Evolutionary conservation across 2,888 invertebrate species (phyloP), one percentile per base, ranked within the genome.

Genomic region (Ellobium chinense): DNA sequence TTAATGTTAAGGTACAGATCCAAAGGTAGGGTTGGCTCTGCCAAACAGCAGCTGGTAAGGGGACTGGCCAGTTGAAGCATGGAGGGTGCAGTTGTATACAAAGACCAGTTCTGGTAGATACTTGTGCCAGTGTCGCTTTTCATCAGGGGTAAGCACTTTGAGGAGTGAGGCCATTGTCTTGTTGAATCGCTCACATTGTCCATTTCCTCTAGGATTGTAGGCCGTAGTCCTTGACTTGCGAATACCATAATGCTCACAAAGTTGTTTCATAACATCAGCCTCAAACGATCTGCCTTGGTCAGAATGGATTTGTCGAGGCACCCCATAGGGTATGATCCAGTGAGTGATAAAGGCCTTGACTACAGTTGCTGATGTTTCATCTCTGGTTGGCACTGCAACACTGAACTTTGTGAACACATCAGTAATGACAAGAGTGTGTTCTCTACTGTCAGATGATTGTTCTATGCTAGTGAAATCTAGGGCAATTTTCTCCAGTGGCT

Each of bases 391-490:
- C 24, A 85, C 46, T 1, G 87, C 85, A 36, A 79, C 78, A 2
- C 85, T 83, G 37, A 75, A 87, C n/a, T 63, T 87, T 85, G 82
- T 85, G 76, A 85, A 87, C n/a, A 85, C 81, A 73, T 86, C 87
- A 3, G 85, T 84, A 69, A 85, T 77, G 18, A 86, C 86, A n/a
- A 87, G 65, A 5, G 86, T 85, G 68, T 87, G 84, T 60, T 86
- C 86, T 7, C 65, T n/a, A 14, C 85, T 84, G 80, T 81, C 72
- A 24, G 56, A 65, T 21, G 80, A 79, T 68, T 39, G 5, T 29
- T 68, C 68, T 18, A 77, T 24, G 2, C 37, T 39, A 4, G 65
- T 56, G 18, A 62, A 76, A 18, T 63, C 27, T 12, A 60, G 60
- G 14, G 63, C 63, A 12, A 63, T 65, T 1, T 65, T 9, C 2